Conservation (phyloP, 1,140 invertebrate genomes). For the Bombus sylvicola region DNA sequence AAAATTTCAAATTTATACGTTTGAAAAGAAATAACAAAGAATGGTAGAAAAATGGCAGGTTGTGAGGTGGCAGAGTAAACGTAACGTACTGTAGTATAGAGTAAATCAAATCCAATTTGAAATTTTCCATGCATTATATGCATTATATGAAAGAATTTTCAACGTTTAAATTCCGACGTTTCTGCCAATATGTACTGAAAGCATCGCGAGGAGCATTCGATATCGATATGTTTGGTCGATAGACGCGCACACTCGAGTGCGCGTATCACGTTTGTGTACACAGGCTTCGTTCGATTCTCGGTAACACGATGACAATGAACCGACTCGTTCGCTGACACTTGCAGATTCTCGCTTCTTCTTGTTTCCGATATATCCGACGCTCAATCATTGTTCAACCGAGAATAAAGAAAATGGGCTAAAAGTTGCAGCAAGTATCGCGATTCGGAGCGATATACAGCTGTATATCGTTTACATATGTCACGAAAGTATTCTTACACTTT, state of each 20-base stretch:
- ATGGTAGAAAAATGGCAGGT: too few relatives aligned
- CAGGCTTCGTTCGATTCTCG: not conserved
- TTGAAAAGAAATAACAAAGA: too few relatives aligned
- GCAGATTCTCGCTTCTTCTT: conserved; percentile 23
- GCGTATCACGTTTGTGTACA: not conserved
- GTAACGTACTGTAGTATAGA: not conserved
- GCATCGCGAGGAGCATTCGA: not conserved
- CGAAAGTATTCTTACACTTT: not conserved
- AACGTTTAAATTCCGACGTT: not conserved
- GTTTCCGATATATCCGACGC: not conserved
- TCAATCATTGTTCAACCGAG: not conserved
- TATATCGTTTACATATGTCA: not conserved
- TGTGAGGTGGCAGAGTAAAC: too few relatives aligned
- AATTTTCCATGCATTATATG: not conserved
- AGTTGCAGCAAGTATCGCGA: not conserved
- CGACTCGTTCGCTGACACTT: conserved; percentile 40
- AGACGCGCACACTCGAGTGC: not conserved
- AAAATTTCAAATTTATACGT: not conserved
- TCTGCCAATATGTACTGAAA: conserved; percentile 18
- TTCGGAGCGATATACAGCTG: not conserved
- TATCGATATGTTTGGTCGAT: conserved; percentile 13
- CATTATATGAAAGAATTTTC: not conserved
- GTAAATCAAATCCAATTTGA: not conserved
- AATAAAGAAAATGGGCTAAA: not conserved
- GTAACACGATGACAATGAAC: conserved; percentile 34